These are phyloP conservation scores for Macrophya annulata DNA, from an alignment of 2,888 invertebrate species.

Conservation along the genomic window DNA sequence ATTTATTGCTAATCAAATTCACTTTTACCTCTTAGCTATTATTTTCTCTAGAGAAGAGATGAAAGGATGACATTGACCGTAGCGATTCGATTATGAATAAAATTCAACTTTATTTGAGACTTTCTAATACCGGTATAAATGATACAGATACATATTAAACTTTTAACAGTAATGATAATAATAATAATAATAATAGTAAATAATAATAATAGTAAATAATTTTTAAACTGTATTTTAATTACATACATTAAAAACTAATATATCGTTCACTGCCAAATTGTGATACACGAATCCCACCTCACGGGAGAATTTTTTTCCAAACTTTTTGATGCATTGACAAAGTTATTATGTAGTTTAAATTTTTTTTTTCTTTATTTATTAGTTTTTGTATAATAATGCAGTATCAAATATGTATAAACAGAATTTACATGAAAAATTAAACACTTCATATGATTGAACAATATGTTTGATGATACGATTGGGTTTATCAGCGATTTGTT, in stretches of 20 bases:
- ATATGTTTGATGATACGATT: no score
- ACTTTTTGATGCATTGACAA: conserved; percentile 25
- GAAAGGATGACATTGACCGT: background rate
- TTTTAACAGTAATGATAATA: conserved; percentile 58
- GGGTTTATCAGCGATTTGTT: no score
- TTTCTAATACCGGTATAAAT: background rate
- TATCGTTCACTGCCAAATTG: conserved; percentile 79
- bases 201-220: conserved; percentile 59
- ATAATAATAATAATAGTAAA: conserved; percentile 63
- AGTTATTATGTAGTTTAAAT: background rate
- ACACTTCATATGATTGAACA: no score
- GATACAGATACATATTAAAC: background rate
- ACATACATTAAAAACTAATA: conserved; percentile 65
- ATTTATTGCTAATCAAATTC: background rate
- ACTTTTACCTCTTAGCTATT: background rate
- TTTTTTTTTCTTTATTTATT: no score
- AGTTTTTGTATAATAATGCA: no score
- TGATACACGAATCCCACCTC: conserved; percentile 70
- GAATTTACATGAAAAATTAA: no score
- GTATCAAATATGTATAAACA: no score
- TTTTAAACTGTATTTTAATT: conserved; percentile 67
- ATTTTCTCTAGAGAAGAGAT: background rate
- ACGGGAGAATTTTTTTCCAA: conserved; percentile 13
- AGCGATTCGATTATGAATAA: background rate
- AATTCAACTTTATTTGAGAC: background rate